These are phyloP conservation scores for Strix uralensis DNA, from an alignment of 2,113 vertebrate species.

Conservation along the genomic window DNA sequence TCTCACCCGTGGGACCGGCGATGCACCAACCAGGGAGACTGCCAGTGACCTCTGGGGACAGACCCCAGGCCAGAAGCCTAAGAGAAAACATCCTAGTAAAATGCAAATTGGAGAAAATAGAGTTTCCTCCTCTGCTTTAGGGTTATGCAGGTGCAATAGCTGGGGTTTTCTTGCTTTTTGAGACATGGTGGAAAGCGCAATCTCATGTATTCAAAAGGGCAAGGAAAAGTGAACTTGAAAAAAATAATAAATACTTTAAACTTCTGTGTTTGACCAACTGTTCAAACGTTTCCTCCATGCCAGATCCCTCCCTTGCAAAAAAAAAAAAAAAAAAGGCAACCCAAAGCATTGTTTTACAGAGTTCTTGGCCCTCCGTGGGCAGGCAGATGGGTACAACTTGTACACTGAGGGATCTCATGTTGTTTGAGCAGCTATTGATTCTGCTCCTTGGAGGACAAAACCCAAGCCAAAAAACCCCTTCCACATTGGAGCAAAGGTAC, in stretches of 20 bases:
- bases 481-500: background rate
- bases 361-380: background rate
- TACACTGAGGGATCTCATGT: background rate
- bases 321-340: background rate
- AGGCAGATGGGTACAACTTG: background rate
- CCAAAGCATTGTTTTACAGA: background rate
- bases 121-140: background rate
- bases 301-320: background rate
- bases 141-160: background rate
- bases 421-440: background rate
- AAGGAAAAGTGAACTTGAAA: background rate
- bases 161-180: background rate
- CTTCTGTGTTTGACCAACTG: background rate
- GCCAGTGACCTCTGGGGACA: constrained; percentile 4
- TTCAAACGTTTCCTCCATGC: background rate
- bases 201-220: background rate
- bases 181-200: rapidly evolving
- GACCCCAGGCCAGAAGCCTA: background rate
- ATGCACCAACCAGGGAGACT: background rate
- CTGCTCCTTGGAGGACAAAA: background rate
- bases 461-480: background rate
- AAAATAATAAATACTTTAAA: background rate
- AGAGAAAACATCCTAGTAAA: constrained; percentile 21
- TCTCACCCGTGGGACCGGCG: constrained; percentile 29
- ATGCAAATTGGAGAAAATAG: background rate